Evolutionary conservation across 2,797 vertebrate species (phyloP).

Genomic region (Enteromius treurensis): DNA sequence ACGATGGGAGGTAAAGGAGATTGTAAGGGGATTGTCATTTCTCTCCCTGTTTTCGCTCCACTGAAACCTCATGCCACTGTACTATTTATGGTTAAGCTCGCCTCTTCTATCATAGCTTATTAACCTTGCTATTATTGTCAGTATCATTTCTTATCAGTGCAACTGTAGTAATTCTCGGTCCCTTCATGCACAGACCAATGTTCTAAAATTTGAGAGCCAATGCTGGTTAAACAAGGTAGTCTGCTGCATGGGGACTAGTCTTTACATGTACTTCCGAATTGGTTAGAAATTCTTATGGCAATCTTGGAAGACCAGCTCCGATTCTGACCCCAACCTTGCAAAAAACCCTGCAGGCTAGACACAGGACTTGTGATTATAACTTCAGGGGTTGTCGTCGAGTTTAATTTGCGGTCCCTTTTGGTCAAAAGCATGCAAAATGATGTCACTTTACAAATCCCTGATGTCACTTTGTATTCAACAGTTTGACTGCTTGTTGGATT

Average conservation of each 20-base stretch:
- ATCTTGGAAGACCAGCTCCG: constrained; percentile 53
- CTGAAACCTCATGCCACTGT: constrained; percentile 59
- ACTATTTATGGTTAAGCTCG: constrained; percentile 65
- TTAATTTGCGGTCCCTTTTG: constrained; percentile 62
- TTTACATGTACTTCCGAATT: constrained; percentile 52
- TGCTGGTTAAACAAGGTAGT: constrained; percentile 56
- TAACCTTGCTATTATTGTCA: constrained; percentile 61
- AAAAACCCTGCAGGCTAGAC: constrained; percentile 63
- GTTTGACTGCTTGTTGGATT: constrained; percentile 72
- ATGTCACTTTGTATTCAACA: constrained; percentile 80
- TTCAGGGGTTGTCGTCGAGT: constrained; percentile 55
- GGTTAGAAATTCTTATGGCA: constrained; percentile 54
- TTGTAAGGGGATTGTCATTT: constrained; percentile 28
- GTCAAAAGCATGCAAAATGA: constrained; percentile 72
- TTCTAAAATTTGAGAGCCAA: constrained; percentile 44
- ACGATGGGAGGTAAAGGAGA: constrained; percentile 78
- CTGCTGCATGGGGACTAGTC: constrained; percentile 60
- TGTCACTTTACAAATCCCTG: constrained; percentile 82
- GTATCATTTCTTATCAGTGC: constrained; percentile 62
- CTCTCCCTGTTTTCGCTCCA: constrained; percentile 55
- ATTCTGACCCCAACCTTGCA: constrained; percentile 74
- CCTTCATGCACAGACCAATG: constrained; percentile 40
- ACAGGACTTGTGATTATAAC: constrained; percentile 57
- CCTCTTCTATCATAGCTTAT: constrained; percentile 51
- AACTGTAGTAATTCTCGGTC: constrained; percentile 45